A percentile compares a stretch with the other conserved stretches of the same genome.
Evolutionary conservation across 2,888 invertebrate genomes (phyloP).

Genomic region (Agriopis marginaria): DNA sequence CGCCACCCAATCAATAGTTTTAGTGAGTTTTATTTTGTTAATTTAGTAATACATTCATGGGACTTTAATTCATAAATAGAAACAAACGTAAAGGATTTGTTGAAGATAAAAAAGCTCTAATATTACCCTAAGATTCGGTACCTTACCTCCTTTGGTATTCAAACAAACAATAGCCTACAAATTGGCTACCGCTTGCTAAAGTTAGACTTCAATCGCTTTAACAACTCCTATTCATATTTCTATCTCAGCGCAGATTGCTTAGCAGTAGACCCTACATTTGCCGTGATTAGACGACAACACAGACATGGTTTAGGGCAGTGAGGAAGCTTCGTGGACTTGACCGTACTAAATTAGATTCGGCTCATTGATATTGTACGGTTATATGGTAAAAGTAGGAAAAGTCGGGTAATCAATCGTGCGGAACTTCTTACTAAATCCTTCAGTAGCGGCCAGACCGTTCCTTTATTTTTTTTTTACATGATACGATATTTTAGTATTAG

Average conservation of each 20-base stretch:
- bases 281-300: slow-evolving; percentile 10
- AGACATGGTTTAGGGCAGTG: slow-evolving; percentile 5
- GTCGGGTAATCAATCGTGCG: slow-evolving; percentile 16
- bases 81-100: background rate
- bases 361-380: slow-evolving; percentile 10
- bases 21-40: too few relatives aligned
- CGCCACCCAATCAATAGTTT: too few relatives aligned
- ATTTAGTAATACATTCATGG: too few relatives aligned
- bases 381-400: slow-evolving; percentile 2
- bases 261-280: slow-evolving; percentile 14
- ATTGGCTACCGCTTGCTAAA: slow-evolving; percentile 15
- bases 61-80: too few relatives aligned
- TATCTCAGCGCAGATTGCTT: slow-evolving; percentile 11
- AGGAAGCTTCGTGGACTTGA: background rate
- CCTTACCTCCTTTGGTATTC: slow-evolving; percentile 7
- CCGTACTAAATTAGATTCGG: slow-evolving; percentile 7
- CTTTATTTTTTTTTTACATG: background rate
- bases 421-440: slow-evolving; percentile 2
- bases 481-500: background rate
- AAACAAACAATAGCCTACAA: slow-evolving; percentile 20
- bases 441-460: background rate
- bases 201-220: slow-evolving; percentile 15
- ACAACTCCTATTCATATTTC: slow-evolving; percentile 20
- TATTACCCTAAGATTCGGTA: background rate
- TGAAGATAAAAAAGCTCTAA: background rate